Evolutionary conservation across 2,888 invertebrate genomes (phyloP).

Genomic region (Troilus luridus): DNA sequence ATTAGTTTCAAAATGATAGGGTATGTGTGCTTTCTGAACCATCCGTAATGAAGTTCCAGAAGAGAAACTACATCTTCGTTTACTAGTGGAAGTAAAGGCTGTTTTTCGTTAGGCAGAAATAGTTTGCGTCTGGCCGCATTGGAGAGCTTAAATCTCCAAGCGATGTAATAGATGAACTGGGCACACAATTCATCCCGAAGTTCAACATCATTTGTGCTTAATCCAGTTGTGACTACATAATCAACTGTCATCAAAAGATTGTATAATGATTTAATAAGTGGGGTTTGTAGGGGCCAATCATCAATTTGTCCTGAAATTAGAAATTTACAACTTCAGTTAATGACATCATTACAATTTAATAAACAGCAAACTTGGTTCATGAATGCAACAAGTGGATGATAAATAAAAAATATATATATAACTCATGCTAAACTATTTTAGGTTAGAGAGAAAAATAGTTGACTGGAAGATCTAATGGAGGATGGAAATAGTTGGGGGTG

Average conservation of each 20-base stretch:
- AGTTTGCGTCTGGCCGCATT: constrained; percentile 69
- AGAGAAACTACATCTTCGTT: constrained; percentile 74
- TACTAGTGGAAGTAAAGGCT: constrained; percentile 57
- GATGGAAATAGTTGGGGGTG: too few species aligned
- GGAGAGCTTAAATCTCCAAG: constrained; percentile 73
- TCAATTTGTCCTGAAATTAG: constrained; percentile 53
- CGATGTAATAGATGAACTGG: constrained; percentile 70
- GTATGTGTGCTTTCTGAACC: constrained; percentile 79
- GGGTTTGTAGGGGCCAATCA: constrained; percentile 41
- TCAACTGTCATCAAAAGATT: constrained; percentile 42
- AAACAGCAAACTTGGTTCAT: neutral
- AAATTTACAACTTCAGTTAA: neutral
- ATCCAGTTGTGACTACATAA: constrained; percentile 9
- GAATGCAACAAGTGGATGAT: neutral
- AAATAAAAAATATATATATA: neutral
- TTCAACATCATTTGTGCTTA: neutral
- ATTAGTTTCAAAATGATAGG: constrained; percentile 66
- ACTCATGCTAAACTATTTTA: too few species aligned
- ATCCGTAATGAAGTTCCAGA: constrained; percentile 80
- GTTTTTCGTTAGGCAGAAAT: constrained; percentile 69
- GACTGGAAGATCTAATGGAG: too few species aligned
- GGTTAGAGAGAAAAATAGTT: too few species aligned
- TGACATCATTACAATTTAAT: neutral
- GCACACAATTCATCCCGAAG: constrained; percentile 42
- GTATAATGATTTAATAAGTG: constrained; percentile 23